Evolutionary conservation across 2,113 vertebrate genomes (phyloP), one percentile per base, ranked within the genome.

Genomic region (Polypterus bichir): DNA sequence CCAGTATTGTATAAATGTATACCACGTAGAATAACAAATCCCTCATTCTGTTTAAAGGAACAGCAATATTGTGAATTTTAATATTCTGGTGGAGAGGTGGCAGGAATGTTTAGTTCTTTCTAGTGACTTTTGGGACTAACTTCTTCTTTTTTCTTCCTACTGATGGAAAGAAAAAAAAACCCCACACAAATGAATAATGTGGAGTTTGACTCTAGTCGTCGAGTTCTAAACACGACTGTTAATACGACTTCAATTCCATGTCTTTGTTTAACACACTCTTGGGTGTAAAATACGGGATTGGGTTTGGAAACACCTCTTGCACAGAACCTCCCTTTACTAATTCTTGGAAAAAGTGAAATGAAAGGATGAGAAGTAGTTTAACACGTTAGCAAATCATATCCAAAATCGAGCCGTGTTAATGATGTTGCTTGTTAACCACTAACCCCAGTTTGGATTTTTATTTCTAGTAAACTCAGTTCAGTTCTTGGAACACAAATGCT

Each of bases 61-160:
- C 79, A 89, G 90, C 87, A 91, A 89, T 92, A 87, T 79, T 65
- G 75, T 77, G 83, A 27, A 82, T 79, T 76, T 75, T 72, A 79
- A 85, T 79, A 80, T 79, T 77, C 74, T 64, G 72, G 78, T 79
- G 64, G 75, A 68, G 72, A 73, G 65, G 68, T 73, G 62, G 72
- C 73, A 74, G 73, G 65, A 69, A 73, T 76, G 69, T 77, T 73
- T 74, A 75, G 74, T 76, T 82, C 76, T 77, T 85, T 71, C 27
- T 81, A 82, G 83, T 89, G 86, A 81, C 72, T 84, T 75, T 76
- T 74, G 73, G 86, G 84, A 87, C 86, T 84, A 76, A 81, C 71
- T 76, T 62, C 48, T 69, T 66, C 47, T 48, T 46, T 65, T 64
- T 76, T 82, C 71, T 74, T 68, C 72, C 72, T 62, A 78, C 72